Conservation (phyloP, 2,888 invertebrate genomes). For the Actias luna region DNA sequence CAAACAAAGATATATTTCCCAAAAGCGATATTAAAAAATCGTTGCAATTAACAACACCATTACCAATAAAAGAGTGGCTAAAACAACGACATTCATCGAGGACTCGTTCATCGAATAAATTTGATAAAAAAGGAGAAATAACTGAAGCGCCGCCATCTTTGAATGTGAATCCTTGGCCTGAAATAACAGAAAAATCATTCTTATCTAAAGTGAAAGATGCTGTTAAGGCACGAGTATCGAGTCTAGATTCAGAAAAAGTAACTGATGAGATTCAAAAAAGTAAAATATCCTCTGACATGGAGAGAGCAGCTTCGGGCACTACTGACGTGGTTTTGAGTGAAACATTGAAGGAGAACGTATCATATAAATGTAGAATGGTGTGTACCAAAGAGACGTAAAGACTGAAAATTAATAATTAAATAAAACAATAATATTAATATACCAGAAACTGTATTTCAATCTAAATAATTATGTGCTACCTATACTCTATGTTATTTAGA, state of each 20-base stretch:
- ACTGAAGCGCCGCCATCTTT: neutral
- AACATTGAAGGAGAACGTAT: slow-evolving; percentile 56
- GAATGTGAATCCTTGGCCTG: slow-evolving; percentile 31
- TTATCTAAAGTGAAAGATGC: slow-evolving; percentile 47
- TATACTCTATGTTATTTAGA: too few relatives aligned
- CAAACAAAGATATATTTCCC: neutral
- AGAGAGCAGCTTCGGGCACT: slow-evolving; percentile 45
- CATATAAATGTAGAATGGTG: slow-evolving; percentile 65
- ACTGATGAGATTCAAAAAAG: slow-evolving; percentile 12
- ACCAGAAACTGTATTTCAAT: neutral
- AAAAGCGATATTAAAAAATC: slow-evolving; percentile 3
- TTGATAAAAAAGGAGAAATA: neutral
- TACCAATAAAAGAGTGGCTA: neutral
- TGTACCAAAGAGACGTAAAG: slow-evolving; percentile 48
- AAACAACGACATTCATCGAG: neutral
- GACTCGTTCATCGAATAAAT: neutral
- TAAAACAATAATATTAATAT: neutral
- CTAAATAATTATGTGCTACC: too few relatives aligned
- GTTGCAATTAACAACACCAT: neutral
- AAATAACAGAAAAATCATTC: slow-evolving; percentile 38
- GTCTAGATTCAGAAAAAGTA: slow-evolving; percentile 20
- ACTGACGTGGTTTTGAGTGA: slow-evolving; percentile 28
- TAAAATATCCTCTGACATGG: slow-evolving; percentile 33
- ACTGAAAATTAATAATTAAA: neutral
- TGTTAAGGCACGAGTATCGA: slow-evolving; percentile 36